phyloP scores from a whole-genome alignment of 2,113 vertebrate genomes.

The Monopterus albus region DNA sequence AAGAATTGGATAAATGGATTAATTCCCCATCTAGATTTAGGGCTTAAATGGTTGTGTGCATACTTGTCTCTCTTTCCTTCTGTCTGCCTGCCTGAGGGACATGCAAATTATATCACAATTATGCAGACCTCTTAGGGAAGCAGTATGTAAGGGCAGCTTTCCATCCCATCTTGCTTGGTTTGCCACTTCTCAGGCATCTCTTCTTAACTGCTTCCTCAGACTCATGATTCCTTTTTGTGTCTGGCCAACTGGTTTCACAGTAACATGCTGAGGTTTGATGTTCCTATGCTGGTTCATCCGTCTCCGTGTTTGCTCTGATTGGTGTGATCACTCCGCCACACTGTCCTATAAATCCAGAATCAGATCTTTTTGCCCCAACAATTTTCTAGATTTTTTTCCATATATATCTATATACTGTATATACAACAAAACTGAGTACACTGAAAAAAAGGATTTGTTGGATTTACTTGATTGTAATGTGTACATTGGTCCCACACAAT shows the following conservation, averaged over 20 bases:
- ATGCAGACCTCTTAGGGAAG: constrained; percentile 43
- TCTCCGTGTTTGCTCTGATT: constrained; percentile 60
- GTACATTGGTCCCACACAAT: too few relatives aligned
- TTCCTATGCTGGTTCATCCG: constrained; percentile 61
- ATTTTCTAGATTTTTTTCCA: too few relatives aligned
- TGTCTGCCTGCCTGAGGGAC: constrained; percentile 14
- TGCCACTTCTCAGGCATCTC: constrained; percentile 20
- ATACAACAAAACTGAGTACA: too few relatives aligned
- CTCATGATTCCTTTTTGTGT: constrained; percentile 47
- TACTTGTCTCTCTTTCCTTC: neutral
- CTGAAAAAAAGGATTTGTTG: too few relatives aligned
- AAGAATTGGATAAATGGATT: constrained; percentile 6
- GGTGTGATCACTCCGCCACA: constrained; percentile 43
- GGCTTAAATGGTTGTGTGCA: constrained; percentile 10
- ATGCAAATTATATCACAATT: constrained; percentile 38
- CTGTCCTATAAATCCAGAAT: constrained; percentile 3
- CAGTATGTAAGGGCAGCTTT: constrained; percentile 12
- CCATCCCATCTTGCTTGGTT: constrained; percentile 27
- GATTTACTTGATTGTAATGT: too few relatives aligned
- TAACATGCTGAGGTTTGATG: constrained; percentile 69
- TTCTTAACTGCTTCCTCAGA: constrained; percentile 43
- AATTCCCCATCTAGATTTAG: neutral
- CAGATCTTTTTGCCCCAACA: too few relatives aligned
- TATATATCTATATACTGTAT: too few relatives aligned
- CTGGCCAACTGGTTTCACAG: constrained; percentile 69